Evolutionary conservation across 2,113 vertebrate genomes (phyloP).

Genomic region (Podiceps cristatus): DNA sequence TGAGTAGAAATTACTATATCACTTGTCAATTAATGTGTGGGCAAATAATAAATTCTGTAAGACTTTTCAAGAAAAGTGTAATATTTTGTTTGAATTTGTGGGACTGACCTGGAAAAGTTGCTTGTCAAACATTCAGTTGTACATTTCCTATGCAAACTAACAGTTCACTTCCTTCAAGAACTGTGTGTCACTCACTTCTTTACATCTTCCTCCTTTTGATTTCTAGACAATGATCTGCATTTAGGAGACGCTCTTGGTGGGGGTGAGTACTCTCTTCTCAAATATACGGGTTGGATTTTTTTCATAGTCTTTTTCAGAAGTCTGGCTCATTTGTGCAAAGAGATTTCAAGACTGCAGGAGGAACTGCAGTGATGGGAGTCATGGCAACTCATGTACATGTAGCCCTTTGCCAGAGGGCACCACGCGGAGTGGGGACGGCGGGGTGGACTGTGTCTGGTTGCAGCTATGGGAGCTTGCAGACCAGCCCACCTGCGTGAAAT

Average conservation of each 20-base stretch:
- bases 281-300: not conserved
- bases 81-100: not conserved
- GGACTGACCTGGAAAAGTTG: not conserved
- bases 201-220: not conserved
- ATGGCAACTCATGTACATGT: fast-evolving
- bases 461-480: not conserved
- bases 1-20: not conserved
- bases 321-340: not conserved
- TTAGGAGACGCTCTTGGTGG: constrained; percentile 58
- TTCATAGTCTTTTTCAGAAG: not conserved
- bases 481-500: fast-evolving
- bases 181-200: not conserved
- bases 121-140: not conserved
- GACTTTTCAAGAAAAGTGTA: not conserved
- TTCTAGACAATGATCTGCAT: constrained; percentile 56
- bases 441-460: not conserved
- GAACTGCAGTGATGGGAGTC: not conserved
- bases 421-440: not conserved
- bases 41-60: not conserved
- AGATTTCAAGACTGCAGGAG: not conserved
- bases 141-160: not conserved
- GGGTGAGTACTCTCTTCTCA: constrained; percentile 23
- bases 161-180: not conserved
- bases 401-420: not conserved
- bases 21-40: not conserved